Evolutionary conservation across 2,797 vertebrate species (phyloP), one percentile per base, ranked within the genome.

Genomic region (Thamnophis elegans): DNA sequence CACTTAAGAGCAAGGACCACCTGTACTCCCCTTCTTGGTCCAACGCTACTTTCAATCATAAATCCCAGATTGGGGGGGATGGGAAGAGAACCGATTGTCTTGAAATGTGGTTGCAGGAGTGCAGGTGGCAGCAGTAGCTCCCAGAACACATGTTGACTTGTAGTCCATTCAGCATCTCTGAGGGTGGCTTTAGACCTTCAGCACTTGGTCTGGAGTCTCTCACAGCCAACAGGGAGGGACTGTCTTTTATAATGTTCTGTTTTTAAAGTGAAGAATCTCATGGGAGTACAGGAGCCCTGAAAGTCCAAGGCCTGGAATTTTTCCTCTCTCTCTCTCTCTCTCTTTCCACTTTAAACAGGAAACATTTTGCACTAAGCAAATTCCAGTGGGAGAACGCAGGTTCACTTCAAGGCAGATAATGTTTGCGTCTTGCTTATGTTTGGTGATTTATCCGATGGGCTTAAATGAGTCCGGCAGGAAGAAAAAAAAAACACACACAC

Each of bases 271-370:
- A 94, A 93, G 94, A 91, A 51, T 97, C 97, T 96, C 98, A 90
- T 65, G 96, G 95, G 97, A 97, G 53, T 93, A 91, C 87, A 95
- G 56, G 96, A 95, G 96, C 97, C 98, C 97, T 97, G 94, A 97
- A 97, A 96, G 94, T 97, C 96, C 95, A 96, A 96, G 97, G 97
- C 96, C 97, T 98, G 97, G 96, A 98, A 98, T 98, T 97, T 96
- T 95, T 98, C 96, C 96, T 96, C 96, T 97, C 96, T 96, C 97
- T 97, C 96, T 97, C n/a, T n/a, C n/a, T n/a, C n/a, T n/a, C n/a
- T n/a, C n/a, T n/a, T 96, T 97, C 96, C 96, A 97, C 97, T 98
- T 98, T 96, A 97, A 97, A 98, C 97, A 98, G 98, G 98, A 98
- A 98, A 97, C 97, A 95, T 97, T 98, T 97, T n/a, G 96, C 91